Evolutionary conservation across 2,888 invertebrate species (phyloP), one percentile per base, ranked within the genome.

Genomic region (Sceliomorpha sp.): DNA sequence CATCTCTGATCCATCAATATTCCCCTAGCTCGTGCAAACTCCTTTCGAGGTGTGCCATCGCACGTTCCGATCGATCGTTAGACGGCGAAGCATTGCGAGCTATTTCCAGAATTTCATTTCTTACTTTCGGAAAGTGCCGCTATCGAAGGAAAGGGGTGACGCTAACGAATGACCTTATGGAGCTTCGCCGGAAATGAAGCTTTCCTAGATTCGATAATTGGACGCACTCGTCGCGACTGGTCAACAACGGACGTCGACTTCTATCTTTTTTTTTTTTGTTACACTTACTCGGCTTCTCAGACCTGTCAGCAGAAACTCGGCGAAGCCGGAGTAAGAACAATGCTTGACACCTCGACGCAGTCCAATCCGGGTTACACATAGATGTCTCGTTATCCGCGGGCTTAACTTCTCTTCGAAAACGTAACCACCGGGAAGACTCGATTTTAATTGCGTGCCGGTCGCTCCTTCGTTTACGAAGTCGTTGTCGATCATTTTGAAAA

Each of bases 21-120:
- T 62, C 55, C 53, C 53, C 34, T 55, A 27, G 55, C 42, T 32
- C 40, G 37, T 40, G 29, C 47, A 47, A 62, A 48, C 62, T 62
- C 53, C 53, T 62, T 62, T 53, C 40, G 45, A 53, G 53, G 45
- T 55, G 47, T 48, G 31, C 42, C 55, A 63, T 40, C 56, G 56
- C 56, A 50, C 50, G 56, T 64, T 64, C 56, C 50, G 56, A 64
- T 64, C 64, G 63, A 63, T 47, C 39, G 47, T 47, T 53, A 62
- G 53, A 55, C 62, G 47, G 53, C 55, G 40, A 14, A 48, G 56
- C 37, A 45, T 50, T 39, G 29, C 45, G 15, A 58, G 45, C 47
- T 66, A 66, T 58, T 58, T 58, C 42, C 51, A 58, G 66, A 66
- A 66, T 66, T 58, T 58, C 58, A 66, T 58, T 66, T 66, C 56